Base-by-base conservation (phyloP, 1,140 invertebrate genomes). In the Scaptodrosophila lebanonensis region DNA sequence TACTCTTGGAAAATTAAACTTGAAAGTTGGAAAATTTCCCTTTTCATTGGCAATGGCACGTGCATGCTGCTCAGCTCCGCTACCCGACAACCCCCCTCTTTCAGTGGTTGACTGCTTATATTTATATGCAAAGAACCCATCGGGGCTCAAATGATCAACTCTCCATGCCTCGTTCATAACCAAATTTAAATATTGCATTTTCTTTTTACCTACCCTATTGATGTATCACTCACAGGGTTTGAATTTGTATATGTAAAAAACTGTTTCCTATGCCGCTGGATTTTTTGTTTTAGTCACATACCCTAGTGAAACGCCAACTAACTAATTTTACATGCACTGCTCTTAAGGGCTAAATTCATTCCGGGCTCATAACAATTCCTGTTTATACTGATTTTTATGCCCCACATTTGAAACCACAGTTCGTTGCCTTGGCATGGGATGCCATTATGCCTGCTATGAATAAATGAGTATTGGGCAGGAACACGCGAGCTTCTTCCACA, bases 21-120 rank as follows among this genome's bases (percentile, higher is more conserved):
- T 83, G 76, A 82, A 82, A 82, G 69, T 83, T 82, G 66, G 83
- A 75, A 83, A 83, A 82, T 82, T 82, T 82, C 75, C 75, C 76
- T 82, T 82, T 76, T 82, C 75, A 82, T 83, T 82, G 69, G 54
- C 76, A 82, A 82, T 70, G 75, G 75, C 75, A 82, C 75, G 75
- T 82, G 75, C 75, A 65, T 70, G 69, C 54, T 18, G 12, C 33
- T 16, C 13, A 7, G 8, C 7, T 9, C 25, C 18, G 5, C 30
- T 8, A 12, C 7, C 3, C 7, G 1, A 16, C 13, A 5, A 11
- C 27, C 6, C n/a, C 18, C 16, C 42, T 17, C 25, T 25, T 20
- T 29, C 38, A 20, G 18, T 33, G 15, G 35, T 38, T 12, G 9
- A 12, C 17, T 38, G 15, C 13, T 38, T 8, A 16, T 38, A 5